A percentile compares a stretch with the other conserved stretches of the same genome.
These are phyloP conservation scores for Hemibagrus guttatus DNA, from an alignment of 2,797 vertebrate species.

Conservation along the genomic window DNA sequence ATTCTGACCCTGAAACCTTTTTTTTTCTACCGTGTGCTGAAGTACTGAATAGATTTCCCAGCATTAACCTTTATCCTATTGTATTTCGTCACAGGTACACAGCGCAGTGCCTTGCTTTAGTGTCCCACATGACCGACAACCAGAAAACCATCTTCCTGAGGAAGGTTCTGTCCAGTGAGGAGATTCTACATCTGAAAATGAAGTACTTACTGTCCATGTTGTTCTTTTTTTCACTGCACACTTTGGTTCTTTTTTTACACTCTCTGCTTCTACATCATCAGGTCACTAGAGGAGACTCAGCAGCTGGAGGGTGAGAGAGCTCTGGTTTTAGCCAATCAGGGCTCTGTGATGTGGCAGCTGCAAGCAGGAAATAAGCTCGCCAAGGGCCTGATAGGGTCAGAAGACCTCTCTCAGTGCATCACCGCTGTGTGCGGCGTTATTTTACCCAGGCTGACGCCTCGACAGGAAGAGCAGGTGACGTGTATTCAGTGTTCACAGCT, in stretches of 20 bases:
- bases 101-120: conserved; percentile 89
- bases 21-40: background rate
- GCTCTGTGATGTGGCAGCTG: conserved; percentile 80
- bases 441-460: conserved; percentile 73
- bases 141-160: conserved; percentile 92
- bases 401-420: conserved; percentile 84
- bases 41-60: background rate
- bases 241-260: background rate
- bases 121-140: conserved; percentile 95
- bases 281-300: conserved; percentile 87
- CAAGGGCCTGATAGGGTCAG: conserved; percentile 81
- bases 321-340: conserved; percentile 86
- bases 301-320: conserved; percentile 84
- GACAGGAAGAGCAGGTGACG: conserved; percentile 64
- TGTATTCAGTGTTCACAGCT: conserved; percentile 58
- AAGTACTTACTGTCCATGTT: conserved; percentile 70
- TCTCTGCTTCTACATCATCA: conserved; percentile 54
- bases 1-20: background rate
- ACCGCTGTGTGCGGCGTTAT: conserved; percentile 89
- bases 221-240: background rate
- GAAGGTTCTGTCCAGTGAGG: conserved; percentile 88
- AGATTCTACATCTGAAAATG: conserved; percentile 90
- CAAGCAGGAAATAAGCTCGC: conserved; percentile 77
- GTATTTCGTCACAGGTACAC: conserved; percentile 79
- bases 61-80: background rate